A percentile compares a stretch with the other conserved stretches of the same genome.
These are phyloP conservation scores for Styela plicata DNA, from an alignment of 23 tunicate species.

Conservation along the genomic window DNA sequence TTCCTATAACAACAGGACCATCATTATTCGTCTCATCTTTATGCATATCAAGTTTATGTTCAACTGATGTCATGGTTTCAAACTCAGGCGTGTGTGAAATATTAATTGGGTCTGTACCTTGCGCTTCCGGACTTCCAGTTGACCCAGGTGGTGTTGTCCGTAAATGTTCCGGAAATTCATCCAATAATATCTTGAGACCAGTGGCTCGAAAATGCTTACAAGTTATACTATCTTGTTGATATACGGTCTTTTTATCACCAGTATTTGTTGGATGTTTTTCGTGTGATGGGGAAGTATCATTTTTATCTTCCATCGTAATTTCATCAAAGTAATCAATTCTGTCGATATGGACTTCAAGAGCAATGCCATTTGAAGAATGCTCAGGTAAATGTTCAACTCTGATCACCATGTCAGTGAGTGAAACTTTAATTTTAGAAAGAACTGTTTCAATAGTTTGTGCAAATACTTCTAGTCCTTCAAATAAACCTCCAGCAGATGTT, in stretches of 20 bases:
- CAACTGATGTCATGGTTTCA: not conserved
- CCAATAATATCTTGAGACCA: constrained; percentile 29
- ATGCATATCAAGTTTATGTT: not conserved
- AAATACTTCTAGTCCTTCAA: constrained; percentile 79
- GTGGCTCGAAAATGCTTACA: constrained; percentile 45
- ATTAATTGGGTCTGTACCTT: not conserved
- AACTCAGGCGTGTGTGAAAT: not conserved
- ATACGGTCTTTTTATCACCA: not conserved
- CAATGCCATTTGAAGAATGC: constrained; percentile 23
- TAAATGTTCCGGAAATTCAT: not conserved
- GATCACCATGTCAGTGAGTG: constrained; percentile 49
- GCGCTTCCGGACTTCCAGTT: not conserved
- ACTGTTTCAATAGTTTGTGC: constrained; percentile 69
- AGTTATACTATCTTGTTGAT: constrained; percentile 13
- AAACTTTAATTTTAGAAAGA: constrained; percentile 62
- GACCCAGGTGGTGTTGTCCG: constrained; percentile 2
- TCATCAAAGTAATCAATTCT: constrained; percentile 40
- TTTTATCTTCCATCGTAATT: constrained; percentile 6
- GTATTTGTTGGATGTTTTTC: not conserved
- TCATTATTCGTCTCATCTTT: not conserved
- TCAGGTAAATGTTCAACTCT: constrained; percentile 47
- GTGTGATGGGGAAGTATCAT: constrained; percentile 6
- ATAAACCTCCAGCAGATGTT: constrained; percentile 37
- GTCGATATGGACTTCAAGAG: constrained; percentile 28
- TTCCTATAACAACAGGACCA: constrained; percentile 27